Evolutionary conservation across 2,797 vertebrate genomes (phyloP).

Genomic region (Brachyalestes nurse): DNA sequence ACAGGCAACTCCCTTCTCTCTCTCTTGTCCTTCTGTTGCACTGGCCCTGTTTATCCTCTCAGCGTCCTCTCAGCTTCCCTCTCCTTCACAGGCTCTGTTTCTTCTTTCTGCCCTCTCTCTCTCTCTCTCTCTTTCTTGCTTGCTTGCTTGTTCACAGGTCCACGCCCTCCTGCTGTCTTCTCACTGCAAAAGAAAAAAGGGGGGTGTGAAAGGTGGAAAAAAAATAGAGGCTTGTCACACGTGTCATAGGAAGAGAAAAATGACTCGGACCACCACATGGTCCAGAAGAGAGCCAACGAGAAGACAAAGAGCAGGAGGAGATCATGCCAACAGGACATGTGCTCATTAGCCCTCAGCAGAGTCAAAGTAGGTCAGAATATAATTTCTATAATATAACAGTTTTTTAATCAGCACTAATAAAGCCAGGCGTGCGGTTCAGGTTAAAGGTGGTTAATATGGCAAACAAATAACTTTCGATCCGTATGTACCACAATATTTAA

Average conservation of each 20-base stretch:
- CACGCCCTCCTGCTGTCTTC: conserved; percentile 71
- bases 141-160: conserved; percentile 62
- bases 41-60: conserved; percentile 16
- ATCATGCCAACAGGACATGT: background rate
- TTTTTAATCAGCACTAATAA: background rate
- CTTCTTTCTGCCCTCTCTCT: conserved; percentile 38
- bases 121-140: background rate
- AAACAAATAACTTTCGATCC: too few relatives aligned
- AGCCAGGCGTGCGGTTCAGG: background rate
- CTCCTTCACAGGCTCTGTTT: conserved; percentile 47
- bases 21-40: conserved; percentile 24
- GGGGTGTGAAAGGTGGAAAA: conserved; percentile 33
- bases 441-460: too few relatives aligned
- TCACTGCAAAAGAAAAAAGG: conserved; percentile 67
- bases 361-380: background rate
- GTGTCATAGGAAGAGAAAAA: conserved; percentile 75
- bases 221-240: conserved; percentile 57
- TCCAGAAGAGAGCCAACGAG: conserved; percentile 57
- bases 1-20: conserved; percentile 45
- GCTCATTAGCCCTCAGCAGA: background rate
- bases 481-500: too few relatives aligned
- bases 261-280: conserved; percentile 68
- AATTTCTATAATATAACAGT: background rate
- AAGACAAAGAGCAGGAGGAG: conserved; percentile 37
- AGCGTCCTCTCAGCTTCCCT: background rate